Evolutionary conservation across 2,888 invertebrate genomes (phyloP).

Genomic region (Chrysodeixis includens): DNA sequence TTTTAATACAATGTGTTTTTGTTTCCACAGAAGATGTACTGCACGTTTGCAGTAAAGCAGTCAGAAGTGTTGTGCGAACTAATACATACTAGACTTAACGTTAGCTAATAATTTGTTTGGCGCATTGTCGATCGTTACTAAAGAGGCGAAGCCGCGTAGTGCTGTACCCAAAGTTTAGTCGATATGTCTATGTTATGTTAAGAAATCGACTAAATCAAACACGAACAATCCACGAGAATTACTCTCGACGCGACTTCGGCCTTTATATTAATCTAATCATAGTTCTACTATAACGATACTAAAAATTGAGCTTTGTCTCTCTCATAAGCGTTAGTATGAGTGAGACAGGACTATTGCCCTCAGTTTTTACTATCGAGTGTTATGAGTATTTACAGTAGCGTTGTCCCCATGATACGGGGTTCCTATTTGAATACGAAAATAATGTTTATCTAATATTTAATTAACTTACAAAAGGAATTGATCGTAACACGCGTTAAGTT

Average conservation of each 20-base stretch:
- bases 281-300: conserved; percentile 35
- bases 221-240: conserved; percentile 19
- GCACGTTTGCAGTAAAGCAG: conserved; percentile 70
- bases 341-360: conserved; percentile 34
- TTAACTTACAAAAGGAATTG: conserved; percentile 40
- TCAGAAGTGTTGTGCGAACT: conserved; percentile 76
- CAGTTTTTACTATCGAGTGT: conserved; percentile 31
- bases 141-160: conserved; percentile 42
- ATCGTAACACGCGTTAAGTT: conserved; percentile 36
- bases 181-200: conserved; percentile 47
- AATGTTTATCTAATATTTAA: conserved; percentile 45
- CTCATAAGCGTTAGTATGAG: conserved; percentile 16
- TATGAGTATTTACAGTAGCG: conserved; percentile 37
- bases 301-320: conserved; percentile 34
- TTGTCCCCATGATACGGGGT: conserved; percentile 43
- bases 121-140: conserved; percentile 77
- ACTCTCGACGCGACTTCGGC: conserved; percentile 40
- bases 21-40: conserved; percentile 70
- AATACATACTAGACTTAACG: conserved; percentile 65
- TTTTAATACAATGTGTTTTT: conserved; percentile 30
- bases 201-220: conserved; percentile 40
- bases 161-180: conserved; percentile 28
- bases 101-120: conserved; percentile 72
- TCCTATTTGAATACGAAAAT: conserved; percentile 53
- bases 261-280: conserved; percentile 48